These are phyloP conservation scores for Pygoscelis antarcticus DNA, from an alignment of 2,113 vertebrate genomes.

Conservation along the genomic window DNA sequence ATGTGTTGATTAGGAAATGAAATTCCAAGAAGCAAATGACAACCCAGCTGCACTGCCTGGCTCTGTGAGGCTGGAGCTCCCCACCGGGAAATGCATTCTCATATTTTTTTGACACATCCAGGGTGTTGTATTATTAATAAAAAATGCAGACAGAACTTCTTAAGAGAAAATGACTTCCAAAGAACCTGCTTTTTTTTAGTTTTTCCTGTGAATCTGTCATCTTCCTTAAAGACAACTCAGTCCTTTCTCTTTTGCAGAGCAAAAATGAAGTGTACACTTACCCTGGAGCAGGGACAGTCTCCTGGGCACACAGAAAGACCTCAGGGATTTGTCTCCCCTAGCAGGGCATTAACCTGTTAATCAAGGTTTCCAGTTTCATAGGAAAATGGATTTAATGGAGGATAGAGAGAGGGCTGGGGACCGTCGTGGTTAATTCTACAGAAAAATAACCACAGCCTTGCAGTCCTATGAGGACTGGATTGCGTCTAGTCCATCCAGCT, in stretches of 20 bases:
- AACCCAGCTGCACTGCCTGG: background rate
- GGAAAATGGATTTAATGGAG: background rate
- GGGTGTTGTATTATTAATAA: slow-evolving; percentile 66
- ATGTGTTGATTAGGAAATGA: slow-evolving; percentile 58
- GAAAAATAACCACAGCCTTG: background rate
- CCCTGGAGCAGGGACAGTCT: background rate
- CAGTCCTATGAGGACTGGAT: background rate
- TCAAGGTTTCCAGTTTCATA: slow-evolving; percentile 1
- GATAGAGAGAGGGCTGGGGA: background rate
- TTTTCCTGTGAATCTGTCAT: background rate
- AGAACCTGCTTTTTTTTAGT: background rate
- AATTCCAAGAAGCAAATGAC: slow-evolving; percentile 56
- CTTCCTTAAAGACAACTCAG: background rate
- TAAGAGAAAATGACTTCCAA: slow-evolving; percentile 24
- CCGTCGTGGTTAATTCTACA: background rate
- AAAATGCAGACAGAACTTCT: slow-evolving; percentile 56
- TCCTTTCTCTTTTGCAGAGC: background rate
- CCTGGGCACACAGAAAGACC: background rate
- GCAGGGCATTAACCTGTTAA: background rate
- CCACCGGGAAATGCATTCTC: slow-evolving; percentile 45
- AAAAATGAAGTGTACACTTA: background rate
- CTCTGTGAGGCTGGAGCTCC: slow-evolving; percentile 32
- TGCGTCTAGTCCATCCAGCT: background rate
- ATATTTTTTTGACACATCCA: slow-evolving; percentile 62
- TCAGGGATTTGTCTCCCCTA: background rate